Conservation (phyloP, 2,888 invertebrate genomes). For the Tetheella fluctuosa region DNA sequence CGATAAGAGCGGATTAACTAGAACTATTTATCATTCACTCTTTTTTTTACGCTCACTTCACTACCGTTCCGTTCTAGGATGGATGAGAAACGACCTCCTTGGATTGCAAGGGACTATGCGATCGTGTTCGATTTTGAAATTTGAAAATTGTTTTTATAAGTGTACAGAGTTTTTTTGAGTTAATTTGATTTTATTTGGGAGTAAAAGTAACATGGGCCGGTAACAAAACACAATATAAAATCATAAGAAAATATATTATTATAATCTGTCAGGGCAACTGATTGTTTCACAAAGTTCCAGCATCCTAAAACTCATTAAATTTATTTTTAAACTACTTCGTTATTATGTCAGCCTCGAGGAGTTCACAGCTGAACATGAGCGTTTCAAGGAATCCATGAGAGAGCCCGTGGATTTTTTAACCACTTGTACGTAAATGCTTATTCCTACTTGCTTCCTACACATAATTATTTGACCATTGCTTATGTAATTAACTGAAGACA, state of each 20-base stretch:
- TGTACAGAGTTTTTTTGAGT: background rate
- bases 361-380: too few species aligned
- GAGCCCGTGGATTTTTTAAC: too few species aligned
- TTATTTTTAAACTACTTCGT: too few species aligned
- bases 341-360: too few species aligned
- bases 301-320: too few species aligned
- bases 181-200: background rate
- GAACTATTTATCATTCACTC: constrained; percentile 80
- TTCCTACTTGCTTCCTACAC: background rate
- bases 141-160: background rate
- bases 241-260: too few species aligned
- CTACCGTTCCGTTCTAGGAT: constrained; percentile 66
- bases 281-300: too few species aligned
- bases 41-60: constrained; percentile 67
- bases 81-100: constrained; percentile 61
- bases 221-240: too few species aligned
- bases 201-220: background rate
- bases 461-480: background rate
- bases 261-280: too few species aligned
- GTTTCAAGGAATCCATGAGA: too few species aligned
- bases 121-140: constrained; percentile 6
- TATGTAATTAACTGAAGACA: background rate
- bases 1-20: constrained; percentile 82
- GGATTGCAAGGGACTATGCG: constrained; percentile 33
- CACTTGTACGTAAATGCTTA: background rate